Percentiles rank a stretch among this genome's conserved stretches.
Evolutionary conservation across 2,113 vertebrate species (phyloP).

Genomic region (Reinhardtius hippoglossoides): DNA sequence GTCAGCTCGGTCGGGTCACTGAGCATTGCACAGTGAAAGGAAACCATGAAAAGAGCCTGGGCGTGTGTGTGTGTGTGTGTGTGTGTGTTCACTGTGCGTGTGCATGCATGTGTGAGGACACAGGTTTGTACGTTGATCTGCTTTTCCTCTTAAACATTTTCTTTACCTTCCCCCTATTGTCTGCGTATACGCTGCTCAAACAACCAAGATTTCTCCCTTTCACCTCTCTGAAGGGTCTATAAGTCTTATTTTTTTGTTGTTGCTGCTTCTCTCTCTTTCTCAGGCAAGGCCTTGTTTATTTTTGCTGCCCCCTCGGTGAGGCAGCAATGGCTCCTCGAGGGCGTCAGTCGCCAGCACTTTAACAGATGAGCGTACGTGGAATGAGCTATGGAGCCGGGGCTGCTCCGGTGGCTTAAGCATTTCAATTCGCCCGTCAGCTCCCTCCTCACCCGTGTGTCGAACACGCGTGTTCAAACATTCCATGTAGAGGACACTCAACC

Average conservation of each 20-base stretch:
- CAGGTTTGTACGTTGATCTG: constrained; percentile 10
- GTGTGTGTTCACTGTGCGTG: too few relatives aligned
- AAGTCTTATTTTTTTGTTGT: constrained; percentile 8
- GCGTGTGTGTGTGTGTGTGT: constrained; percentile 26
- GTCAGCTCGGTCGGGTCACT: constrained; percentile 64
- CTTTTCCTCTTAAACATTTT: constrained; percentile 17
- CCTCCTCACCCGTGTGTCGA: not conserved
- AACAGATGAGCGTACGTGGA: constrained; percentile 76
- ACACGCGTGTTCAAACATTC: not conserved
- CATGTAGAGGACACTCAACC: too few relatives aligned
- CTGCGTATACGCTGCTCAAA: constrained; percentile 25
- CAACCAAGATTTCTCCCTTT: constrained; percentile 42
- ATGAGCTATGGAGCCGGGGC: constrained; percentile 68
- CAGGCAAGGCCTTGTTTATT: constrained; percentile 72
- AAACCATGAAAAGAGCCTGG: constrained; percentile 11
- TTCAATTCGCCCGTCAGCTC: constrained; percentile 49
- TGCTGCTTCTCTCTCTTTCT: constrained; percentile 23
- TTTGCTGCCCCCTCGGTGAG: constrained; percentile 65
- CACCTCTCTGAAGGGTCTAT: constrained; percentile 40
- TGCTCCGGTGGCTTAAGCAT: constrained; percentile 63
- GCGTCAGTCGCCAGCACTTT: constrained; percentile 70
- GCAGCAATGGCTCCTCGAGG: constrained; percentile 71
- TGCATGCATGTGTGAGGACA: constrained; percentile 32
- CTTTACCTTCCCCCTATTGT: constrained; percentile 5
- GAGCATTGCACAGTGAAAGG: constrained; percentile 38